Conservation (phyloP, 2,113 vertebrate species). For the Megaleporinus macrocephalus region DNA sequence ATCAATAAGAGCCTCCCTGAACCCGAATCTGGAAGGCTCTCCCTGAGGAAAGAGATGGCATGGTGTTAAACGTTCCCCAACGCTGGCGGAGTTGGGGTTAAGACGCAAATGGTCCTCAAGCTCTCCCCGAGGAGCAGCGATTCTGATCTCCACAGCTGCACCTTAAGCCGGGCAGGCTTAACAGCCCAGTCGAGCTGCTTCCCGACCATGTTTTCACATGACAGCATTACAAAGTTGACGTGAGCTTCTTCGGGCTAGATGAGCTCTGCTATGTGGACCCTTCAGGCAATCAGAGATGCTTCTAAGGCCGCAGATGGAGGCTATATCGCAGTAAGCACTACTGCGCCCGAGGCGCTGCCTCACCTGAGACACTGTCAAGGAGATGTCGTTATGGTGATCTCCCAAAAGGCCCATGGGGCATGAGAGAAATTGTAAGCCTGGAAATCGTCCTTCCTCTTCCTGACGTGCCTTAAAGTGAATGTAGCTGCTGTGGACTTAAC, state of each 20-base stretch:
- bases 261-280: not conserved
- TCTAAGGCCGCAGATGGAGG: conserved; percentile 22
- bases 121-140: not conserved
- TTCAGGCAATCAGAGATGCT: conserved; percentile 14
- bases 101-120: not conserved
- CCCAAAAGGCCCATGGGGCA: conserved; percentile 16
- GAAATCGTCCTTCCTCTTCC: conserved; percentile 28
- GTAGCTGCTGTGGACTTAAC: conserved; percentile 8
- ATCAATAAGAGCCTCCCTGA: not conserved
- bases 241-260: not conserved
- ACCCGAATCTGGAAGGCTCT: not conserved
- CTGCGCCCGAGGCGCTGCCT: conserved; percentile 30
- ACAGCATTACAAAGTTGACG: not conserved
- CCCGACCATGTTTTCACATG: not conserved
- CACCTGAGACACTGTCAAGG: conserved; percentile 52
- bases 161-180: not conserved
- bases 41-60: not conserved
- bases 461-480: not conserved
- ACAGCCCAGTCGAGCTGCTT: conserved; percentile 11
- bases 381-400: conserved; percentile 51
- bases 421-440: conserved; percentile 34
- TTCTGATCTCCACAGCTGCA: not conserved
- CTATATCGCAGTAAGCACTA: conserved; percentile 9
- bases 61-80: not conserved
- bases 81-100: not conserved